Percentiles rank a stretch among this genome's conserved stretches.
phyloP scores from a whole-genome alignment of 2,888 invertebrate genomes.

The Anodontia alba region DNA sequence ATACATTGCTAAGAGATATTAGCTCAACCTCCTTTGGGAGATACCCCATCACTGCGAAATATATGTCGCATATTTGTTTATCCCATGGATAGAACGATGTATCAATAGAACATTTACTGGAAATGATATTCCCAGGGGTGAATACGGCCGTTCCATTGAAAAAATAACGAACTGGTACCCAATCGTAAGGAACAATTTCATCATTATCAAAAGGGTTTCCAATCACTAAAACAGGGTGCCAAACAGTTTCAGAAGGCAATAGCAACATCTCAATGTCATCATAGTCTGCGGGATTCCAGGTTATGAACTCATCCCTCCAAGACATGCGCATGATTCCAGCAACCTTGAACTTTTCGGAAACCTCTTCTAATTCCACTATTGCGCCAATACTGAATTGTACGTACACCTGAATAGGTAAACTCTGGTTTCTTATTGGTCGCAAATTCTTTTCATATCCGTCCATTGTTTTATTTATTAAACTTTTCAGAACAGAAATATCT shows the following conservation, averaged over 20 bases:
- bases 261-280: background rate
- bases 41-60: background rate
- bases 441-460: background rate
- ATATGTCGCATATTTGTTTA: background rate
- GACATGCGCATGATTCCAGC: background rate
- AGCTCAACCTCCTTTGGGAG: background rate
- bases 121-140: background rate
- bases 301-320: background rate
- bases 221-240: background rate
- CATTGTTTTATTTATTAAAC: background rate
- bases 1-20: background rate
- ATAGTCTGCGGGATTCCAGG: background rate
- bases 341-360: background rate
- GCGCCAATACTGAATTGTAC: background rate
- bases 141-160: background rate
- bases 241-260: background rate
- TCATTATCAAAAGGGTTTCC: background rate
- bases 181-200: background rate
- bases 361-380: background rate
- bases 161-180: background rate
- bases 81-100: constrained; percentile 1
- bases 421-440: background rate
- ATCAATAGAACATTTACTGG: background rate
- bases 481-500: background rate
- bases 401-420: background rate